These are phyloP conservation scores for Agonopterix heracliana DNA, from an alignment of 2,888 invertebrate species.

Conservation along the genomic window DNA sequence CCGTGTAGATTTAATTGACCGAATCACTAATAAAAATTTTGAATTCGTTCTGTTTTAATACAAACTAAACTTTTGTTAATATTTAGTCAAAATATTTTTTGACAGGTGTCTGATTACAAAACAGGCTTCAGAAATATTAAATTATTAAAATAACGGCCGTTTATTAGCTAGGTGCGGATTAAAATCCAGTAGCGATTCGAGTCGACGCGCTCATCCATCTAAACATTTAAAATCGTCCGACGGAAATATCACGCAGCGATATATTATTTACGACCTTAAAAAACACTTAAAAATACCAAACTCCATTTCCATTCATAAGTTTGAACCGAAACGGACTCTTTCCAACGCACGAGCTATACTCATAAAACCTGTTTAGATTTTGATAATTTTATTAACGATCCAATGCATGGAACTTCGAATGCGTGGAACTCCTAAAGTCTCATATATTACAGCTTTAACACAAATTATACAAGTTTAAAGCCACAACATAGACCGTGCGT, in stretches of 20 bases:
- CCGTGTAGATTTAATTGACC: too few species aligned
- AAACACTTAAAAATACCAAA: conserved; percentile 73
- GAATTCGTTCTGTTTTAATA: too few species aligned
- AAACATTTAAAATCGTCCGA: conserved; percentile 61
- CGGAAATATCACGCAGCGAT: conserved; percentile 74
- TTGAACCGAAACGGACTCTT: conserved; percentile 49
- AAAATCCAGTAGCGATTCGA: conserved; percentile 64
- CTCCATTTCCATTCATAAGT: conserved; percentile 74
- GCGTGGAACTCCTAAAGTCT: conserved; percentile 63
- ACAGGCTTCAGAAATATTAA: conserved; percentile 11
- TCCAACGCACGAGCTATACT: conserved; percentile 61
- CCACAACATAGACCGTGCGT: conserved; percentile 69
- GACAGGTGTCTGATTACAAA: conserved; percentile 14
- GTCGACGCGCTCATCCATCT: conserved; percentile 52
- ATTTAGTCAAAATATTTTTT: conserved; percentile 16
- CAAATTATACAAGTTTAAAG: conserved; percentile 74
- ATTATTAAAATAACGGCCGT: conserved; percentile 34
- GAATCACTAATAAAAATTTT: too few species aligned
- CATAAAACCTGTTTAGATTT: conserved; percentile 74
- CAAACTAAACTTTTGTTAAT: conserved; percentile 1
- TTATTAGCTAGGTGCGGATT: conserved; percentile 45
- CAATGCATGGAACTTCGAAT: conserved; percentile 61
- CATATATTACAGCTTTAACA: conserved; percentile 76
- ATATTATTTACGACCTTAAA: conserved; percentile 71
- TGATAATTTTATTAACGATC: conserved; percentile 76